These are phyloP conservation scores for Notamacropus eugenii DNA, from an alignment of 2,797 vertebrate genomes.

Conservation along the genomic window DNA sequence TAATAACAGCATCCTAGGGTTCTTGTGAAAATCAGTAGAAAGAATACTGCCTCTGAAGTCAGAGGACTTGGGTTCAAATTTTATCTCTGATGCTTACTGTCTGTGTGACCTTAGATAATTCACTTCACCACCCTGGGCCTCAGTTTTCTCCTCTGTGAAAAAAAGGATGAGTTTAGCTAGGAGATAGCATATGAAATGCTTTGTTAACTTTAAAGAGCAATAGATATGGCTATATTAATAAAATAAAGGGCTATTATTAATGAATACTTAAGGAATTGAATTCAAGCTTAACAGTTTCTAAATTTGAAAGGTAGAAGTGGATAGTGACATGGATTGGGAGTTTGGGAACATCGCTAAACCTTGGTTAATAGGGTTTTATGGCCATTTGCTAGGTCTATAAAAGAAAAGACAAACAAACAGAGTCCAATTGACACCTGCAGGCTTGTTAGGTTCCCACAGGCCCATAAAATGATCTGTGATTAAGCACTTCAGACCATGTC, in stretches of 20 bases:
- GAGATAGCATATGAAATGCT: neutral
- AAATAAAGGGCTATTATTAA: neutral
- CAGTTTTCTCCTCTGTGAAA: neutral
- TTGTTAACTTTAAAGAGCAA: neutral
- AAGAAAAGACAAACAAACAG: conserved; percentile 1
- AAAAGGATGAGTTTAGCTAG: neutral
- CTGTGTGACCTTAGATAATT: neutral
- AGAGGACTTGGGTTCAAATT: neutral
- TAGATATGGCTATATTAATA: neutral
- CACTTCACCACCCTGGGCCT: neutral
- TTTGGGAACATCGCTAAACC: conserved; percentile 4
- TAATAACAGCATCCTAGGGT: neutral
- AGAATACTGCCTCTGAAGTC: neutral
- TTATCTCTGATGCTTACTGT: neutral
- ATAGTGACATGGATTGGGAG: neutral
- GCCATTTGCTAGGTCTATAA: conserved; percentile 2
- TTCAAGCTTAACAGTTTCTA: neutral
- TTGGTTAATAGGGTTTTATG: neutral
- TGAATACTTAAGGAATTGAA: neutral
- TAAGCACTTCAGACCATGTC: neutral
- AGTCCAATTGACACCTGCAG: neutral
- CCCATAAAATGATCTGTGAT: conserved; percentile 4
- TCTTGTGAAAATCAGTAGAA: neutral
- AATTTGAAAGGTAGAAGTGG: neutral
- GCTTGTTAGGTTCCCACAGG: neutral